Evolutionary conservation across 92 coral and sea anemone genomes (phyloP).

Genomic region (Desmophyllum pertusum): DNA sequence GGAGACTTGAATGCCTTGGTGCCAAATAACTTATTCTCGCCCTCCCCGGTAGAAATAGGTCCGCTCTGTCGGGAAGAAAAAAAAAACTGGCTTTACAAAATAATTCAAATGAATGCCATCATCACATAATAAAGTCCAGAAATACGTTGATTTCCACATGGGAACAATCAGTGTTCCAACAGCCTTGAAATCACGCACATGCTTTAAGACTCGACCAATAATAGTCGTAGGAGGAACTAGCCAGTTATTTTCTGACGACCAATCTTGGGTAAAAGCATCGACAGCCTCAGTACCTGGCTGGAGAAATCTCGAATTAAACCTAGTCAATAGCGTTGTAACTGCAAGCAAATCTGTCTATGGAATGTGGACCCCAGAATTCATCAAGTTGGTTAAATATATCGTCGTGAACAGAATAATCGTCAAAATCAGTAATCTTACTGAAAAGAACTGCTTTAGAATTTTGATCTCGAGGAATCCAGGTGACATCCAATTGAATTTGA

Average conservation of each 20-base stretch:
- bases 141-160: background rate
- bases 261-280: conserved; percentile 48
- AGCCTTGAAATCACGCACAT: background rate
- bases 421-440: conserved; percentile 36
- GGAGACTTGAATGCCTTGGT: conserved; percentile 12
- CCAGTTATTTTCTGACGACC: conserved; percentile 51
- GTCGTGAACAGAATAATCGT: conserved; percentile 50
- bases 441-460: conserved; percentile 34
- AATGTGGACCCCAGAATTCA: conserved; percentile 35
- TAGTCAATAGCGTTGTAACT: conserved; percentile 37
- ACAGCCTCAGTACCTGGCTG: conserved; percentile 16
- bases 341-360: conserved; percentile 26
- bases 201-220: background rate
- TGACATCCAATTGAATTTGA: conserved; percentile 20
- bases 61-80: conserved; percentile 1
- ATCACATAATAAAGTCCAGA: conserved; percentile 5
- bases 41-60: background rate
- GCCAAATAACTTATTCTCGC: conserved; percentile 36
- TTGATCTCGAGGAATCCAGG: conserved; percentile 29
- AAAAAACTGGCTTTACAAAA: background rate
- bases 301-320: conserved; percentile 39
- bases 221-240: conserved; percentile 39
- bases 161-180: background rate
- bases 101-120: conserved; percentile 1
- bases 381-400: conserved; percentile 26